phyloP scores from a whole-genome alignment of 2,113 vertebrate genomes.

The Morone chrysops region DNA sequence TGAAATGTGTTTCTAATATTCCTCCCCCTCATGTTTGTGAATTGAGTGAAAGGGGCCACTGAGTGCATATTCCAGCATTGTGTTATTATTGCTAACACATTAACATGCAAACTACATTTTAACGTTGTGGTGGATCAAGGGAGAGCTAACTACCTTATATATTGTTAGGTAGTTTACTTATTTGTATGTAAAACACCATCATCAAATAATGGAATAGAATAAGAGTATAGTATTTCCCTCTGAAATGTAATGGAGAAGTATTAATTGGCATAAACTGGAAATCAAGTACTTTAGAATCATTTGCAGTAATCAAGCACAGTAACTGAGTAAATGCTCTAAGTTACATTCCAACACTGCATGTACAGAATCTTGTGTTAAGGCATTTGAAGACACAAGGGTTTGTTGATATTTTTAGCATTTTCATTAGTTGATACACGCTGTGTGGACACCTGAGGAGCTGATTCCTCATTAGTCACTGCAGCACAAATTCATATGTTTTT shows the following conservation, averaged over 20 bases:
- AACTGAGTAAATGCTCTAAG: neutral
- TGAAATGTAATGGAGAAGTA: neutral
- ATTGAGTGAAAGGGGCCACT: too few relatives aligned
- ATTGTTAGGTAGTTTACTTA: neutral
- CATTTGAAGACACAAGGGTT: neutral
- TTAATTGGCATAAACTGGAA: neutral
- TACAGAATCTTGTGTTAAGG: neutral
- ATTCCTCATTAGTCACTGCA: neutral
- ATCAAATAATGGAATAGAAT: neutral
- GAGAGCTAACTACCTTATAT: neutral
- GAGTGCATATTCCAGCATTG: neutral
- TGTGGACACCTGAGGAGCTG: neutral
- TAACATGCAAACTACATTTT: neutral
- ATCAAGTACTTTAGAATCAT: too few relatives aligned
- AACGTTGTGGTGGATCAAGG: neutral
- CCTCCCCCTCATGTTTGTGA: neutral
- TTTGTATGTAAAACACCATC: neutral
- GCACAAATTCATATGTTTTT: neutral
- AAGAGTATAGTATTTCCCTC: neutral
- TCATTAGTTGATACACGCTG: neutral
- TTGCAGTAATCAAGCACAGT: neutral
- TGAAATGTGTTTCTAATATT: neutral
- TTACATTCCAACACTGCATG: neutral
- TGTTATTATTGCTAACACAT: too few relatives aligned
- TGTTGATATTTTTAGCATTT: neutral